These are phyloP conservation scores for Saimiri boliviensis DNA, from an alignment of 2,113 vertebrate species.

Conservation along the genomic window DNA sequence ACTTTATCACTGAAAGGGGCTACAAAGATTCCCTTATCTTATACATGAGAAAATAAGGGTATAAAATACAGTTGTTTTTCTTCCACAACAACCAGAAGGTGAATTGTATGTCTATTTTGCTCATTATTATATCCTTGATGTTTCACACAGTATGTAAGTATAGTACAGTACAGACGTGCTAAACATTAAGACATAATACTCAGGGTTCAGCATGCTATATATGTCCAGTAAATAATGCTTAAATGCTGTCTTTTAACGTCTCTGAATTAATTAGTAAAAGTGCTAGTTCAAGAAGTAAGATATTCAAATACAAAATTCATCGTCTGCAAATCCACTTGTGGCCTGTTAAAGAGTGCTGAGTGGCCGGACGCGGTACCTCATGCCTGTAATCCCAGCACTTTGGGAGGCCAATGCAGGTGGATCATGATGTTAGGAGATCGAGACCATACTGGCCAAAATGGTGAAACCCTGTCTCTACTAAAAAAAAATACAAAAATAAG, in stretches of 20 bases:
- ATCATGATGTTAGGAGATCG: no score
- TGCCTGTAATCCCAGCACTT: no score
- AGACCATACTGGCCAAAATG: no score
- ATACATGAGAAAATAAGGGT: not conserved
- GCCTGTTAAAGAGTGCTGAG: not conserved
- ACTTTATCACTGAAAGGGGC: not conserved
- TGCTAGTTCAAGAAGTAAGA: not conserved
- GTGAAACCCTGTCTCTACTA: no score
- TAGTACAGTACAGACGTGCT: not conserved
- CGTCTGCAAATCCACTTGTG: not conserved
- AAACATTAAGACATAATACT: no score
- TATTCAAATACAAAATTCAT: not conserved
- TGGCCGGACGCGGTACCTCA: no score
- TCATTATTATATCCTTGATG: not conserved
- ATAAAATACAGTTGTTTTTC: conserved; percentile 12
- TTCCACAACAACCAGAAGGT: conserved; percentile 2
- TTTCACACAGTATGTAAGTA: not conserved
- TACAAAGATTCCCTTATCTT: not conserved
- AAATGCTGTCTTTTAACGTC: not conserved
- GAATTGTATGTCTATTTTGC: not conserved
- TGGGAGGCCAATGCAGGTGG: no score
- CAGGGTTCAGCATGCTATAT: not conserved
- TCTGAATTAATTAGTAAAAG: not conserved
- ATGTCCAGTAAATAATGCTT: not conserved
- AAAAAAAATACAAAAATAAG: no score